phyloP scores from a whole-genome alignment of 2,888 invertebrate species.

The Tinea semifulvella region DNA sequence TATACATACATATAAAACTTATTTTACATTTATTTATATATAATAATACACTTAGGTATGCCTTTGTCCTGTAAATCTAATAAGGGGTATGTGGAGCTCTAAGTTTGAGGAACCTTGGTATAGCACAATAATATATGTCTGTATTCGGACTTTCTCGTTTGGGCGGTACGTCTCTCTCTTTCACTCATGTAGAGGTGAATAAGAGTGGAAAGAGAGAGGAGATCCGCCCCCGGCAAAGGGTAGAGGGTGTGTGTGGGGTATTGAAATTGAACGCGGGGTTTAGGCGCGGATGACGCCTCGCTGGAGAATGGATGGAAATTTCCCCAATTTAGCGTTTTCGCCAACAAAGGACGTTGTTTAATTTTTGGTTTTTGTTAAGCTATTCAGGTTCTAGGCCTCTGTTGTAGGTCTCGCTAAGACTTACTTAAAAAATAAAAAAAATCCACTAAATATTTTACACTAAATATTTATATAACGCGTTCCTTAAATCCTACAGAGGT shows the following conservation, averaged over 20 bases:
- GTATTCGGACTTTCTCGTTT: slow-evolving; percentile 62
- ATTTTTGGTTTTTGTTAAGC: slow-evolving; percentile 60
- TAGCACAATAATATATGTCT: slow-evolving; percentile 67
- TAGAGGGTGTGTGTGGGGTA: slow-evolving; percentile 63
- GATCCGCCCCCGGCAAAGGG: slow-evolving; percentile 56
- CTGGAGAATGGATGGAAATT: slow-evolving; percentile 67
- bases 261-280: slow-evolving; percentile 66
- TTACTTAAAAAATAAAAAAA: too few relatives aligned
- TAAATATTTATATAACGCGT: too few relatives aligned
- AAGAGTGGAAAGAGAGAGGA: slow-evolving; percentile 34
- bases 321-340: slow-evolving; percentile 67
- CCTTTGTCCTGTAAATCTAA: too few relatives aligned
- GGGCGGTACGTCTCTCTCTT: slow-evolving; percentile 43
- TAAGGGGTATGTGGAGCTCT: too few relatives aligned
- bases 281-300: slow-evolving; percentile 67
- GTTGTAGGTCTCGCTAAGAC: not conserved
- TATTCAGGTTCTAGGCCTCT: slow-evolving; percentile 33
- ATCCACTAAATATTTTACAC: too few relatives aligned
- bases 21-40: too few relatives aligned
- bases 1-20: too few relatives aligned
- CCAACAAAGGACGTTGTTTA: slow-evolving; percentile 65
- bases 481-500: too few relatives aligned
- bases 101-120: too few relatives aligned
- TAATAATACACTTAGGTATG: too few relatives aligned
- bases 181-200: too few relatives aligned